Evolutionary conservation across 1,140 invertebrate species (phyloP).

Genomic region (Orius insidiosus): DNA sequence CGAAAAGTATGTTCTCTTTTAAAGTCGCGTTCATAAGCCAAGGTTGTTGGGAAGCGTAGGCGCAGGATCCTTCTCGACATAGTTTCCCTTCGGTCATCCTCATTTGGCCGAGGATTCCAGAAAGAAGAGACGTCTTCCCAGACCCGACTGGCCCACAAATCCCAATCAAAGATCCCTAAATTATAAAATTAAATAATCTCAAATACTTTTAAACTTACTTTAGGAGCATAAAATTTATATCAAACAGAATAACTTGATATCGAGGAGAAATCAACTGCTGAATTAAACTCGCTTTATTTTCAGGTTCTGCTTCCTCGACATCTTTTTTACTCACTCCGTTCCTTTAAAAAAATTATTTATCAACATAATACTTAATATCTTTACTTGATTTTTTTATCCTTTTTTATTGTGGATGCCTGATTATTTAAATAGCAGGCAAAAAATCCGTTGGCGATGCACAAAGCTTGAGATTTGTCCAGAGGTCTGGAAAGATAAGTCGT

Average conservation of each 20-base stretch:
- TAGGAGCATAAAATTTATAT: slow-evolving; percentile 22
- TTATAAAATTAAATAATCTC: neutral
- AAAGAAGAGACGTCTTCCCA: slow-evolving; percentile 61
- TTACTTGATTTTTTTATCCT: slow-evolving; percentile 22
- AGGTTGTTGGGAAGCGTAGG: slow-evolving; percentile 48
- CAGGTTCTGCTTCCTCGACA: neutral
- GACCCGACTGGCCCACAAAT: slow-evolving; percentile 55
- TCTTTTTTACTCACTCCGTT: neutral
- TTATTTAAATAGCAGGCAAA: slow-evolving; percentile 29
- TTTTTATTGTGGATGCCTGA: slow-evolving; percentile 13
- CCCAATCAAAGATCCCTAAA: slow-evolving; percentile 44
- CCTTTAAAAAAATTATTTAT: too few species aligned
- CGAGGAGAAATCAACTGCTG: neutral
- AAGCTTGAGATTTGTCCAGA: slow-evolving; percentile 28
- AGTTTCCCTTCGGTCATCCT: slow-evolving; percentile 31
- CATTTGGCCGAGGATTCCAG: slow-evolving; percentile 48
- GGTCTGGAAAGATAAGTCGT: slow-evolving; percentile 27
- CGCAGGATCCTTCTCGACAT: slow-evolving; percentile 35
- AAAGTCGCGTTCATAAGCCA: slow-evolving; percentile 49
- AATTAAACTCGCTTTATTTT: neutral
- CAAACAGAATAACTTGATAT: slow-evolving; percentile 10
- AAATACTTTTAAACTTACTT: slow-evolving; percentile 21
- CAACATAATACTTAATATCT: neutral
- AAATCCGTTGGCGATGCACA: slow-evolving; percentile 34
- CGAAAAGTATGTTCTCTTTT: slow-evolving; percentile 52